These are phyloP conservation scores for Agapornis canus DNA, from an alignment of 2,797 vertebrate species.

Conservation along the genomic window DNA sequence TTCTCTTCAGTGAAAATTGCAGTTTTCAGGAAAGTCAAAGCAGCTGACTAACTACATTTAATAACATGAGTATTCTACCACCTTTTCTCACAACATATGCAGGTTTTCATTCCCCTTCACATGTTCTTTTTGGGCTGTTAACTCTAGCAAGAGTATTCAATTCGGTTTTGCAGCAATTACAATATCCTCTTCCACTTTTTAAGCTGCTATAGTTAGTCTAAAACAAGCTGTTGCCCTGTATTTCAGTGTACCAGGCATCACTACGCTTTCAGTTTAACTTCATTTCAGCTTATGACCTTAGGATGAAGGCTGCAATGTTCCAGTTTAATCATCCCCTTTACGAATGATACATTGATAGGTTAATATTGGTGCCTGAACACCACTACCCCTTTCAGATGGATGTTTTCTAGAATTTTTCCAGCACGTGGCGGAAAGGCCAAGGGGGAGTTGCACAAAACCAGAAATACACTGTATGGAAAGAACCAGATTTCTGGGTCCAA, in stretches of 20 bases:
- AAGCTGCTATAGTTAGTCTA: neutral
- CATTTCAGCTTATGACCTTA: neutral
- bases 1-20: neutral
- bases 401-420: neutral
- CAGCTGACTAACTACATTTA: neutral
- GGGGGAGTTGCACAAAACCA: rapidly evolving
- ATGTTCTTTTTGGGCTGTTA: neutral
- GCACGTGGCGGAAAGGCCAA: neutral
- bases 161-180: neutral
- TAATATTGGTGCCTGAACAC: neutral
- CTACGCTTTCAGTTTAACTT: neutral
- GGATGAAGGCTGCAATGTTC: neutral
- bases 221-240: neutral
- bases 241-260: neutral
- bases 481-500: neutral
- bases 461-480: neutral
- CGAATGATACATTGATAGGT: neutral
- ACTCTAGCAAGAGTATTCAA: neutral
- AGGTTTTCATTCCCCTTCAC: neutral
- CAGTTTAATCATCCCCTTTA: neutral
- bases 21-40: neutral
- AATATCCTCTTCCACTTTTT: neutral
- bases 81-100: neutral
- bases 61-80: neutral
- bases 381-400: neutral